These are phyloP conservation scores for Neodiprion fabricii DNA, from an alignment of 1,140 invertebrate species.

Conservation along the genomic window DNA sequence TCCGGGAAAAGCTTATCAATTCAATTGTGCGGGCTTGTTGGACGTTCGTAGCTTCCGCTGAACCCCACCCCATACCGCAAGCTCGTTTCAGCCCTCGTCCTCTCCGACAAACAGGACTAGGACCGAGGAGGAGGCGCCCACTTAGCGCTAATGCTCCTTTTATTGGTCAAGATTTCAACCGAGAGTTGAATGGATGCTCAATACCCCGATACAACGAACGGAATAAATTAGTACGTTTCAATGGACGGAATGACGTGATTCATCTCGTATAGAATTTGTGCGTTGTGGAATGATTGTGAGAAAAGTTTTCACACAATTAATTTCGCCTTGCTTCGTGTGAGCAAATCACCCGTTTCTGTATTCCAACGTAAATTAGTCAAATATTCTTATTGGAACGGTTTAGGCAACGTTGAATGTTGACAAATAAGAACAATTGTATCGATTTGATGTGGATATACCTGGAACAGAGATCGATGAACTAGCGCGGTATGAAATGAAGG, in stretches of 20 bases:
- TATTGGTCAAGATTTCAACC: constrained; percentile 50
- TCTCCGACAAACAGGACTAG: constrained; percentile 47
- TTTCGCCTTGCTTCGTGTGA: too few relatives aligned
- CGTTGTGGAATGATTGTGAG: background rate
- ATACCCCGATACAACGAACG: constrained; percentile 4
- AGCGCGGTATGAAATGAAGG: background rate
- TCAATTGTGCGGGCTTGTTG: background rate
- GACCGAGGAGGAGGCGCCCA: constrained; percentile 42
- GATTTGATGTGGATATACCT: too few relatives aligned
- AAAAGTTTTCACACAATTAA: too few relatives aligned
- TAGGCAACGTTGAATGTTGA: too few relatives aligned
- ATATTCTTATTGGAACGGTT: too few relatives aligned
- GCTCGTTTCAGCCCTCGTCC: constrained; percentile 39
- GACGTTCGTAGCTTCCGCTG: constrained; percentile 28
- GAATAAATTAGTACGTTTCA: constrained; percentile 5
- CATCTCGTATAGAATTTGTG: background rate
- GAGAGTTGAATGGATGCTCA: constrained; percentile 31
- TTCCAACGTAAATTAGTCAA: too few relatives aligned
- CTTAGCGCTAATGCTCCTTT: constrained; percentile 53
- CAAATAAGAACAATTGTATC: too few relatives aligned
- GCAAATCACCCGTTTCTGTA: too few relatives aligned
- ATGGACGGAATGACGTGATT: background rate
- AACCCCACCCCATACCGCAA: constrained; percentile 23
- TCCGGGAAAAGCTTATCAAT: background rate
- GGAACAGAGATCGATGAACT: too few relatives aligned